Evolutionary conservation across 1,140 invertebrate genomes (phyloP).

Genomic region (Drosophila rufa): DNA sequence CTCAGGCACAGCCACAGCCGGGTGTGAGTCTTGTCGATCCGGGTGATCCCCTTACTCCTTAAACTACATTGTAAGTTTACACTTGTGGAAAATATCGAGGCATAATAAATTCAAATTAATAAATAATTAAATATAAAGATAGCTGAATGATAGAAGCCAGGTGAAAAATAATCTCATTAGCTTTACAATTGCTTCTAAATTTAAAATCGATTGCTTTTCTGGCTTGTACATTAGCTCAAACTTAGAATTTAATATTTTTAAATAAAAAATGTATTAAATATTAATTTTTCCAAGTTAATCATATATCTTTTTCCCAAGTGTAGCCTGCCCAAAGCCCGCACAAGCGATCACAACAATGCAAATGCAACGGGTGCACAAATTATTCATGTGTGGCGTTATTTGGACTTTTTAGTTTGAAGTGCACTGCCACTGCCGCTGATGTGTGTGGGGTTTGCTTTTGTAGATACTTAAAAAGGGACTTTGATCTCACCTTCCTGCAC

Average conservation of each 20-base stretch:
- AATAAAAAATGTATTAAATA: too few relatives aligned
- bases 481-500: constrained; percentile 84
- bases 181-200: too few relatives aligned
- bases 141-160: too few relatives aligned
- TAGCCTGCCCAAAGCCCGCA: constrained; percentile 26
- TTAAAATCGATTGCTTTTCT: too few relatives aligned
- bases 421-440: constrained; percentile 1
- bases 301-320: not conserved
- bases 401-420: constrained; percentile 15
- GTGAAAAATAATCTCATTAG: too few relatives aligned
- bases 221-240: too few relatives aligned
- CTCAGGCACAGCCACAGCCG: constrained; percentile 69
- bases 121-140: too few relatives aligned
- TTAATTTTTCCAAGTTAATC: too few relatives aligned
- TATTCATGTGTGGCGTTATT: constrained; percentile 27
- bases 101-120: too few relatives aligned
- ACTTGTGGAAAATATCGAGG: not conserved
- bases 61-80: not conserved
- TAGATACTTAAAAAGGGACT: not conserved
- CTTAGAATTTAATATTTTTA: too few relatives aligned
- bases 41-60: constrained; percentile 9
- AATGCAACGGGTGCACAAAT: constrained; percentile 41
- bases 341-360: constrained; percentile 47
- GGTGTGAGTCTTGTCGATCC: constrained; percentile 51
- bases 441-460: not conserved